These are phyloP conservation scores for Troglohyphantes excavatus DNA, from an alignment of 2,888 invertebrate genomes.

Conservation along the genomic window DNA sequence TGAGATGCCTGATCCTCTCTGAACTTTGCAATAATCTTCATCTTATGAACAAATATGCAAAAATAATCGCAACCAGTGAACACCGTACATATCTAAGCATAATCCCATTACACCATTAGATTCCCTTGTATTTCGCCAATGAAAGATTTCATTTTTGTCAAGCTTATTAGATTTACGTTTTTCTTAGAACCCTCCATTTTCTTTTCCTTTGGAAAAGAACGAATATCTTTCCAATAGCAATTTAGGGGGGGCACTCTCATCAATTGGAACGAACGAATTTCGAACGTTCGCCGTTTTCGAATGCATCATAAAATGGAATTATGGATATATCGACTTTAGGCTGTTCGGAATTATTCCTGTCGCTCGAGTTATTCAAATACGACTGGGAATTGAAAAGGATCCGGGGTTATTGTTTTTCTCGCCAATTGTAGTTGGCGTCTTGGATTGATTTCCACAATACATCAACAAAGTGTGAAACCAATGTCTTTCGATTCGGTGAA, in stretches of 20 bases:
- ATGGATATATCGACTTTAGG: slow-evolving; percentile 15
- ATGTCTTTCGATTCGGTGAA: too few relatives aligned
- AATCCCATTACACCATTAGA: too few relatives aligned
- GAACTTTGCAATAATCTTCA: too few relatives aligned
- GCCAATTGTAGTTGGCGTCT: neutral
- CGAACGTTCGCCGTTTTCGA: neutral
- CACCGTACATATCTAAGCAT: too few relatives aligned
- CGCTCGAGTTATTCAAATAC: neutral
- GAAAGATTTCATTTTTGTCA: neutral
- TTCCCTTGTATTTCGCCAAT: too few relatives aligned
- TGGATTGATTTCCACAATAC: neutral
- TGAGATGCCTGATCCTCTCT: too few relatives aligned
- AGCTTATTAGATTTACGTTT: slow-evolving; percentile 21
- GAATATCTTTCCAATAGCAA: slow-evolving; percentile 21
- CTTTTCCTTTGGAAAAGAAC: neutral
- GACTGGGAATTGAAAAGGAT: neutral
- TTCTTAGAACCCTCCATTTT: neutral
- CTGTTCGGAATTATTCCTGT: neutral
- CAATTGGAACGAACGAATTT: slow-evolving; percentile 5
- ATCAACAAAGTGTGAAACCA: neutral
- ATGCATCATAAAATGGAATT: slow-evolving; percentile 20
- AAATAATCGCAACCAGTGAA: too few relatives aligned
- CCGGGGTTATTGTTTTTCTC: neutral
- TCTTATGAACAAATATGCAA: too few relatives aligned
- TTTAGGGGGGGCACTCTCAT: neutral